Base-by-base conservation (phyloP, 2,888 invertebrate genomes). In the Sminthurides aquaticus region DNA sequence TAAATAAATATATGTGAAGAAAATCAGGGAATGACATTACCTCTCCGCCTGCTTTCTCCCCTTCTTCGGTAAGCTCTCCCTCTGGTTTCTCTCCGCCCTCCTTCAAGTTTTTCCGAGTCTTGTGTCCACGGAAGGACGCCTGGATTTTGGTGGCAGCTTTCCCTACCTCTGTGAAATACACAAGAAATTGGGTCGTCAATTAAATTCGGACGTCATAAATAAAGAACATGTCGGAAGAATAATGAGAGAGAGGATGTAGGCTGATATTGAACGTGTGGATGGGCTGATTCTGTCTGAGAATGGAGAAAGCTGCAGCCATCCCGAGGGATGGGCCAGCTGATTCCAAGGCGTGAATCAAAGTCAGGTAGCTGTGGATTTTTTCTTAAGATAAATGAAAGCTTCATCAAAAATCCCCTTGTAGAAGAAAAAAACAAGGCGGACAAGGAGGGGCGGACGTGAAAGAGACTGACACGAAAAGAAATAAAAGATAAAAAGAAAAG, bases 91-190 rank as follows among this genome's bases (percentile, higher is more conserved):
- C 60, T 78, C 78, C 70, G 80, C 81, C 74, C 86, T 69, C 74
- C 64, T 75, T 72, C 43, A 80, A 80, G 77, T 88, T 84, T 81
- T 90, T 90, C 77, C 89, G 86, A 55, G 90, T 87, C 85, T 91
- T 86, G 80, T 92, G 91, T 64, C 91, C 91, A 73, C 91, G 84
- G 84, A 92, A 93, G 22, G 90, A 90, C 5, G 92, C 91, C 80
- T 93, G 92, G 78, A 93, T 93, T 83, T 91, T 92, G 60, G 89
- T 88, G 43, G 92, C 93, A 2, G 91, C 91, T 79, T 86, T 81
- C 78, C 87, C 87, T 72, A 91, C 82, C 76, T 90, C 91, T 90
- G 83, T 3, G 83, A 82, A 66, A 60, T n/a, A 63, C n/a, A 58
- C 1, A 66, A 24, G n/a, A 22, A 25, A 5, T 26, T 29, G 22